These are phyloP conservation scores for Hypomecis atomaria DNA, from an alignment of 2,888 invertebrate species.

Conservation along the genomic window DNA sequence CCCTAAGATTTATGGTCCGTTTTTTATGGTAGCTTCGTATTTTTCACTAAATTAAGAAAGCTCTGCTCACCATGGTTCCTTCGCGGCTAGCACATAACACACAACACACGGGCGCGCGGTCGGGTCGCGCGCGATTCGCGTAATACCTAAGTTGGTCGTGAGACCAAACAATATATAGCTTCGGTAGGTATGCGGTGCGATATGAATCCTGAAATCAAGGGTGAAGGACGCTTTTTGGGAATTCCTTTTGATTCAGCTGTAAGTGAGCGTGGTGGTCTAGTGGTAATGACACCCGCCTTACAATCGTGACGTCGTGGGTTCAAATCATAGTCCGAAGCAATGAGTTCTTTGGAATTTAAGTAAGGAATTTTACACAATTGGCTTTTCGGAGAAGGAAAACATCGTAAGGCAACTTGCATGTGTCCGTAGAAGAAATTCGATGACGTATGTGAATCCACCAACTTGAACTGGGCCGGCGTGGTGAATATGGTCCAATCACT, in stretches of 20 bases:
- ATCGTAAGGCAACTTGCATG: no score
- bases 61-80: slow-evolving; percentile 58
- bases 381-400: no score
- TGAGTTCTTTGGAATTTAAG: no score
- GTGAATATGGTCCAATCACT: no score
- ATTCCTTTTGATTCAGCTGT: background rate
- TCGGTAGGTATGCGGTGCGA: slow-evolving; percentile 35
- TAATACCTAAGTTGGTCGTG: slow-evolving; percentile 51
- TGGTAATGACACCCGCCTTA: no score
- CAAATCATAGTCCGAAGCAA: no score
- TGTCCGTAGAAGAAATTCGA: no score
- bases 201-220: slow-evolving; percentile 28
- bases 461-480: no score
- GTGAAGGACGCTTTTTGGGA: slow-evolving; percentile 6
- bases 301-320: no score
- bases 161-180: slow-evolving; percentile 60
- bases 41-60: slow-evolving; percentile 15
- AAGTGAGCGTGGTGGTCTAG: no score
- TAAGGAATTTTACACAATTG: no score
- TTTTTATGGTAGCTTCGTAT: background rate
- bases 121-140: slow-evolving; percentile 52
- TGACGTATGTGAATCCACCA: no score
- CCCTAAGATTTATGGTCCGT: background rate
- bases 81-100: slow-evolving; percentile 57
- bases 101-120: slow-evolving; percentile 55